Evolutionary conservation across 2,797 vertebrate species (phyloP), one percentile per base, ranked within the genome.

Genomic region (Sandelia bainsii): DNA sequence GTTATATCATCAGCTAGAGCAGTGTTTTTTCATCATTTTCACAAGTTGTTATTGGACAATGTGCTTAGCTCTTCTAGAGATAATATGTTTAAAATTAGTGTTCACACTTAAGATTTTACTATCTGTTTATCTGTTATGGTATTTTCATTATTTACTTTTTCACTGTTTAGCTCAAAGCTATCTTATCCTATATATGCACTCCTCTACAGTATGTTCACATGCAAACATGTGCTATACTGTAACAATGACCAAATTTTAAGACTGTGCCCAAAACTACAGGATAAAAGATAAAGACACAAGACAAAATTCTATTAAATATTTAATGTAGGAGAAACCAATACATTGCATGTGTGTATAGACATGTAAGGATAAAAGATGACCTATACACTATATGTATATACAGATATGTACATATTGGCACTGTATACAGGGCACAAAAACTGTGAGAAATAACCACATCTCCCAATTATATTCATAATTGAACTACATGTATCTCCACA

Each of bases 271-370:
- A 12, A 45, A 34, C 25, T 42, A 0, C 6, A 48, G 32, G 25
- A 50, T 79, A 8, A 62, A 63, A 75, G 13, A 52, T 71, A 9
- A n/a, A n/a, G n/a, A n/a, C n/a, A n/a, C n/a, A n/a, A n/a, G n/a
- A n/a, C n/a, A n/a, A 50, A 34, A 20, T 25, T 7, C 39, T 52
- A 23, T 52, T 63, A 40, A 68, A 69, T 59, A 63, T 63, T 52
- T 42, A 11, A 37, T 37, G 52, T 27, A 22, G 42, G 25, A 53
- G 12, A 69, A 62, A 20, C 10, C 52, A 64, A 48, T 49, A 52
- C 39, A 42, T 25, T 57, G 45, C 34, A n/a, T 51, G 20, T 63
- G 44, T 57, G 5, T 25, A 52, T 44, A 14, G 16, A 14, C 14
- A 62, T 57, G 63, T 45, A 67, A n/a, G 48, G 32, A 34, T 34